Evolutionary conservation across 2,113 vertebrate species (phyloP).

Genomic region (Halichoeres trimaculatus): DNA sequence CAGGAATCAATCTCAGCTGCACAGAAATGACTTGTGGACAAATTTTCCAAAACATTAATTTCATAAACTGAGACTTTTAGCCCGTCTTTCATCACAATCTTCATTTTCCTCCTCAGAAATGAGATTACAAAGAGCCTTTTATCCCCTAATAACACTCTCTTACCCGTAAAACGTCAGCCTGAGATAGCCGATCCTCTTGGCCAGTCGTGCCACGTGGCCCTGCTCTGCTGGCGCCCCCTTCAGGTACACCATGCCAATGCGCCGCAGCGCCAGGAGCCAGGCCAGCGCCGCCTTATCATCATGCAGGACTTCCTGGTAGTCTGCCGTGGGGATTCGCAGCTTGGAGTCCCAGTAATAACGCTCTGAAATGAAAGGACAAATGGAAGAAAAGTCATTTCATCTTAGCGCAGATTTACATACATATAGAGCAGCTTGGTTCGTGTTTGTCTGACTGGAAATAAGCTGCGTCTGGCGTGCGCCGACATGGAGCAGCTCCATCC

Average conservation of each 20-base stretch:
- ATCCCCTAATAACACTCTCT: conserved; percentile 41
- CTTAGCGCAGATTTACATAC: neutral
- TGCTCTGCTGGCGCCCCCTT: conserved; percentile 85
- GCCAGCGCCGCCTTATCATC: conserved; percentile 85
- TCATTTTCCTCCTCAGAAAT: conserved; percentile 14
- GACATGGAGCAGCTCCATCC: neutral
- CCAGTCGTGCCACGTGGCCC: conserved; percentile 88
- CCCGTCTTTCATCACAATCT: conserved; percentile 14
- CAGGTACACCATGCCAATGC: conserved; percentile 88
- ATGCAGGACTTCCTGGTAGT: conserved; percentile 87
- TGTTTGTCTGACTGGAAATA: conserved; percentile 7
- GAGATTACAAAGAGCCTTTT: conserved; percentile 4
- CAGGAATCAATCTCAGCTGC: conserved; percentile 33
- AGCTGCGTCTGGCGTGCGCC: neutral
- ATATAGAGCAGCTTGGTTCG: neutral
- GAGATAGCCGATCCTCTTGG: conserved; percentile 91
- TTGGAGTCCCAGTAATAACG: conserved; percentile 87
- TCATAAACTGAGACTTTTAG: conserved; percentile 3
- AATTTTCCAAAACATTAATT: conserved; percentile 27
- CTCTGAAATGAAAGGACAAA: conserved; percentile 78
- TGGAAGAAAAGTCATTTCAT: neutral
- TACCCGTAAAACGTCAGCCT: conserved; percentile 95
- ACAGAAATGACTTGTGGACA: conserved; percentile 14
- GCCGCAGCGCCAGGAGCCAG: conserved; percentile 89
- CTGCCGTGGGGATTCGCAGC: conserved; percentile 85